Base-by-base conservation (phyloP, 2,888 invertebrate genomes). In the Ischnura elegans region DNA sequence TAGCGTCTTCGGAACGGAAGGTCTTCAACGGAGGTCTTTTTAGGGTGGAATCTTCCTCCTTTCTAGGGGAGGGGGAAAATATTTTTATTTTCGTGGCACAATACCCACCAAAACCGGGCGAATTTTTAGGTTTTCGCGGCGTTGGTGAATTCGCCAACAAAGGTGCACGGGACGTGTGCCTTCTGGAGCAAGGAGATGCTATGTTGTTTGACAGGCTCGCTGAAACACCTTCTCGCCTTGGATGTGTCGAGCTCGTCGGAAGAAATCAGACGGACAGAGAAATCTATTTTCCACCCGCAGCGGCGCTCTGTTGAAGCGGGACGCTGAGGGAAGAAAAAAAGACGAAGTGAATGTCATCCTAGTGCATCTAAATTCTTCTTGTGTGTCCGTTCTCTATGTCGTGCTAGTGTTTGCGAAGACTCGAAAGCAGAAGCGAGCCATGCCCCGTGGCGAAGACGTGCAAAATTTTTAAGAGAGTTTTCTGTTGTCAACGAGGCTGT, bases 211-310 rank as follows among this genome's bases (percentile, higher is more conserved):
- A 76, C 76, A 76, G 76, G 13, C 76, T 36, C 76, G 13, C 76
- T 16, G 76, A 16, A n/a, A 36, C 13, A 36, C 36, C 76, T 76
- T 76, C 36, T 76, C 36, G 8, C 29, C 76, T 36, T 76, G 13
- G 76, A 36, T 76, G 76, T 76, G 76, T 76, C 25, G n/a, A 76
- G 76, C 36, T 76, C 76, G 36, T 13, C 36, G 10, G 76, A 36
- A 76, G 76, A 36, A 76, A 76, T 76, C 76, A 76, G 76, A 76
- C 76, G 25, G 76, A 76, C 76, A 36, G 36, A 76, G 36, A 76
- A 76, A 76, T 76, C 76, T 76, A 76, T 76, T 76, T 76, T 76
- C 13, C 76, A 76, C 76, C 76, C 76, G 36, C 76, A 10, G 36
- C 76, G 36, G 76, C 13, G 51, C 76, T 29, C 25, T 76, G 76